These are phyloP conservation scores for Desmodus rotundus DNA, from an alignment of 2,113 vertebrate species.

Conservation along the genomic window DNA sequence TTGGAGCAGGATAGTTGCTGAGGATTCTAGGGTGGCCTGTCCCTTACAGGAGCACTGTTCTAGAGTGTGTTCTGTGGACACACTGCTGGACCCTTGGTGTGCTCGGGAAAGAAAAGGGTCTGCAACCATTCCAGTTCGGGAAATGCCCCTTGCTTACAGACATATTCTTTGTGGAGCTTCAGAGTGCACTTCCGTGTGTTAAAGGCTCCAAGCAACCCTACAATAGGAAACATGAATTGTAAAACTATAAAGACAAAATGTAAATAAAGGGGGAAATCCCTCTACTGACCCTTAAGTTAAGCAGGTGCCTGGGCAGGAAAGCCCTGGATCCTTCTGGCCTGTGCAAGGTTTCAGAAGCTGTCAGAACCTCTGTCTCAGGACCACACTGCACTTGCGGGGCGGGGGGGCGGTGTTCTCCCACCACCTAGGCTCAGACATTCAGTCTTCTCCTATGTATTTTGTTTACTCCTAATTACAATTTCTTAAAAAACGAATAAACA, in stretches of 20 bases:
- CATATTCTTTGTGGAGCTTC: background rate
- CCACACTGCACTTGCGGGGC: background rate
- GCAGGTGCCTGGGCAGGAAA: no score
- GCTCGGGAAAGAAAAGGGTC: background rate
- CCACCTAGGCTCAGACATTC: background rate
- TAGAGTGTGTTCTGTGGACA: background rate
- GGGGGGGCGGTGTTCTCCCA: background rate
- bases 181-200: background rate
- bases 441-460: background rate
- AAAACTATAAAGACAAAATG: background rate
- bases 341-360: fast-evolving
- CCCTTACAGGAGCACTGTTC: background rate
- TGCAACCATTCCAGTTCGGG: background rate
- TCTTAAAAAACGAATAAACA: background rate
- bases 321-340: fast-evolving
- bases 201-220: background rate
- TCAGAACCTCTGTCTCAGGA: background rate
- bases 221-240: background rate
- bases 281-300: background rate
- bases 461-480: conserved; percentile 28
- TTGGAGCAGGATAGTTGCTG: background rate
- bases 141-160: background rate
- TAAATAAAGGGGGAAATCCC: background rate
- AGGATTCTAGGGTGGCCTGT: background rate
- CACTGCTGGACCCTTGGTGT: background rate